phyloP scores from a whole-genome alignment of 2,888 invertebrate genomes.

The Plutella xylostella region DNA sequence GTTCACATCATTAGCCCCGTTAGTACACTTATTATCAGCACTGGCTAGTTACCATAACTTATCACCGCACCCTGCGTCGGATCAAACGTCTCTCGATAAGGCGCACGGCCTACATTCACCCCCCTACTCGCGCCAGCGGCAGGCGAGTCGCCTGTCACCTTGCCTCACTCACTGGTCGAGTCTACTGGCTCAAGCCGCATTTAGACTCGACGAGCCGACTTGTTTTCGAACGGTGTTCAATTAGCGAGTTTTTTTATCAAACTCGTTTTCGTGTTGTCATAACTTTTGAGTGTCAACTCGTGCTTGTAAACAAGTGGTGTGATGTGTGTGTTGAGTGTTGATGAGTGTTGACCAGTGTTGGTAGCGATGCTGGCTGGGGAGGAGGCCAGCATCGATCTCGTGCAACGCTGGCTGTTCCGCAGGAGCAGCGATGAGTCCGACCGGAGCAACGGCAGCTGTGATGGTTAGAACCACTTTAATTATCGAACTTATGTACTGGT shows the following conservation, averaged over 20 bases:
- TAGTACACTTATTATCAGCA: too few species aligned
- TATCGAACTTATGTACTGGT: too few species aligned
- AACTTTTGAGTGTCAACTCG: neutral
- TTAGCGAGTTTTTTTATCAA: neutral
- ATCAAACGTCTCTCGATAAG: neutral
- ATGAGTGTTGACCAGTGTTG: conserved; percentile 36
- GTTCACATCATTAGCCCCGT: too few species aligned
- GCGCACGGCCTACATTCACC: conserved; percentile 1
- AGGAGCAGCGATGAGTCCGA: conserved; percentile 49
- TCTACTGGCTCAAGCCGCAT: neutral
- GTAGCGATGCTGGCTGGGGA: conserved; percentile 60
- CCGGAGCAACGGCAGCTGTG: conserved; percentile 30
- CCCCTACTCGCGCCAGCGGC: neutral
- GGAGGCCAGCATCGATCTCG: conserved; percentile 59
- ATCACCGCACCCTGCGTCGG: too few species aligned
- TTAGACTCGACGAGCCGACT: neutral
- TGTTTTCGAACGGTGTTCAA: neutral
- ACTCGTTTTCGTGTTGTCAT: neutral
- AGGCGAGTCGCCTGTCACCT: too few species aligned
- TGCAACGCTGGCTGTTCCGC: conserved; percentile 53
- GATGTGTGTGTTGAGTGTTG: conserved; percentile 23
- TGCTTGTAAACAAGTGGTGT: neutral
- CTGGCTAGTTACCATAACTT: too few species aligned
- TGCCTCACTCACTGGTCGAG: neutral
- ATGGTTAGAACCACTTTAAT: too few species aligned